Conservation (phyloP, 2,888 invertebrate genomes). For the Erynnis tages region DNA sequence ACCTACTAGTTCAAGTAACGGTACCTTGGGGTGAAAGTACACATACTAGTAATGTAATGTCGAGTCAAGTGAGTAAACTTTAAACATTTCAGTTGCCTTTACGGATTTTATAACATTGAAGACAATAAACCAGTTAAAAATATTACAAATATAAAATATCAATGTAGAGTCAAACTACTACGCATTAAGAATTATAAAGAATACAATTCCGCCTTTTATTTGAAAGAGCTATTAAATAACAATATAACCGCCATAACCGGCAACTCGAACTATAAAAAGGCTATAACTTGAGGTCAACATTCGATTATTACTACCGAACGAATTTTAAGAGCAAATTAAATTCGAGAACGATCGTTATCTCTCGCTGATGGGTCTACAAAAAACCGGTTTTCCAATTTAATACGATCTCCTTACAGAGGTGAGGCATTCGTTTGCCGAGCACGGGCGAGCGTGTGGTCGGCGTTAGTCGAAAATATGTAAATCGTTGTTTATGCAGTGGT, state of each 20-base stretch:
- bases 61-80: constrained; percentile 23
- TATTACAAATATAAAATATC: background rate
- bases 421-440: constrained; percentile 43
- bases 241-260: constrained; percentile 24
- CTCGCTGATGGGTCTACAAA: constrained; percentile 15
- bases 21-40: constrained; percentile 72
- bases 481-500: constrained; percentile 57
- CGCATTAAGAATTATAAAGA: background rate
- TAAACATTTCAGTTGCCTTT: constrained; percentile 17
- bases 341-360: constrained; percentile 23
- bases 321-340: constrained; percentile 23
- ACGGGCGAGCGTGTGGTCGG: constrained; percentile 29
- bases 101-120: constrained; percentile 11
- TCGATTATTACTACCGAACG: constrained; percentile 24
- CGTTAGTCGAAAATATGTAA: constrained; percentile 59
- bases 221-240: constrained; percentile 2
- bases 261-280: constrained; percentile 22
- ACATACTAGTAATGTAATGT: constrained; percentile 33
- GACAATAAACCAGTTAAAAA: background rate
- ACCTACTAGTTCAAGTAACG: constrained; percentile 59
- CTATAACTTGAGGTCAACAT: constrained; percentile 26
- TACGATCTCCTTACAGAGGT: constrained; percentile 14
- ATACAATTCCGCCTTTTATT: background rate
- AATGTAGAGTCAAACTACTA: too few species aligned
- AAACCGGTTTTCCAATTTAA: constrained; percentile 31